These are phyloP conservation scores for Lithophane ornitopus DNA, from an alignment of 2,888 invertebrate species.

Conservation along the genomic window DNA sequence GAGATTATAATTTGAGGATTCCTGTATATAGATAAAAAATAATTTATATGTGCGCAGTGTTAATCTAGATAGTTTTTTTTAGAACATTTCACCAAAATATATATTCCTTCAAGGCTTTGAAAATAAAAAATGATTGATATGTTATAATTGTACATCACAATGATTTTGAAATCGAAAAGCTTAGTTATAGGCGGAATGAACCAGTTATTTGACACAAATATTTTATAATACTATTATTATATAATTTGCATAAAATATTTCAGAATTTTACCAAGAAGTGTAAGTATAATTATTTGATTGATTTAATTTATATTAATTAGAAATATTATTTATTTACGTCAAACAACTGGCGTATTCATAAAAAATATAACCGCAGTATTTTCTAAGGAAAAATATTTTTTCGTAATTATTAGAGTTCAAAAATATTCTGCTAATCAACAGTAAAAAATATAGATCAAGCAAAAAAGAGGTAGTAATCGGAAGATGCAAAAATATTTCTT, in stretches of 20 bases:
- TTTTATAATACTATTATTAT: background rate
- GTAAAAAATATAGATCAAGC: slow-evolving; percentile 53
- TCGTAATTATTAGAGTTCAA: slow-evolving; percentile 35
- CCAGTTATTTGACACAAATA: slow-evolving; percentile 24
- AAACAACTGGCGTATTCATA: slow-evolving; percentile 34
- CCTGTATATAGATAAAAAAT: slow-evolving; percentile 71
- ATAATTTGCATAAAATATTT: slow-evolving; percentile 27
- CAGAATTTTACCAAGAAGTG: slow-evolving; percentile 24
- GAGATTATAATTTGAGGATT: slow-evolving; percentile 36
- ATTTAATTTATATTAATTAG: slow-evolving; percentile 6
- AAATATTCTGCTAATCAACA: slow-evolving; percentile 31
- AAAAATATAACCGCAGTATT: slow-evolving; percentile 44
- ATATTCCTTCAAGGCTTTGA: slow-evolving; percentile 75
- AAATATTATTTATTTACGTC: background rate
- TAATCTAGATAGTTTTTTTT: slow-evolving; percentile 67
- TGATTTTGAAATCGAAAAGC: slow-evolving; percentile 65
- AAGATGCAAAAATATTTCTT: slow-evolving; percentile 69
- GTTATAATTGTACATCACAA: slow-evolving; percentile 84
- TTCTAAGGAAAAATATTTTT: slow-evolving; percentile 48
- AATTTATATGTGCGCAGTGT: slow-evolving; percentile 71
- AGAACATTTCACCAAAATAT: slow-evolving; percentile 80
- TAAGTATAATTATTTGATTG: slow-evolving; percentile 10
- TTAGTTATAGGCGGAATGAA: slow-evolving; percentile 45
- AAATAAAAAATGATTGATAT: slow-evolving; percentile 83
- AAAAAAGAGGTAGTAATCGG: slow-evolving; percentile 71